Evolutionary conservation across 2,888 invertebrate genomes (phyloP).

Genomic region (Nowickia ferox): DNA sequence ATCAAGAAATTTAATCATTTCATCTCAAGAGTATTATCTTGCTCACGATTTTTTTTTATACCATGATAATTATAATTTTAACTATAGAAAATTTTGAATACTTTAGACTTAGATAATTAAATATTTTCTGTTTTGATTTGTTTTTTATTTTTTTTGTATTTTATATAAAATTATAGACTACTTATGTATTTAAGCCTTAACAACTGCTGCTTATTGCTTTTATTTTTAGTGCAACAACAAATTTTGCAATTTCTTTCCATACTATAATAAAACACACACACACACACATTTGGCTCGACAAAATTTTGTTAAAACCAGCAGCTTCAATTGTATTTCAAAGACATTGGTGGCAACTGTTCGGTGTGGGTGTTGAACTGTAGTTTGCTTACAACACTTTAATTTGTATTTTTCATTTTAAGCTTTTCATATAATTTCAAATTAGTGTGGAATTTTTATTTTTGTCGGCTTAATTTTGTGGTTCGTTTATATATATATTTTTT

Average conservation of each 20-base stretch:
- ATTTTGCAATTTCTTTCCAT: conserved; percentile 10
- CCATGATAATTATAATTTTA: too few relatives aligned
- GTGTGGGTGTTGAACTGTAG: conserved; percentile 58
- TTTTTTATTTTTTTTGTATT: too few relatives aligned
- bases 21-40: too few relatives aligned
- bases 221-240: neutral
- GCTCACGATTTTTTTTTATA: too few relatives aligned
- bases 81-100: too few relatives aligned
- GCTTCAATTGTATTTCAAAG: conserved; percentile 27
- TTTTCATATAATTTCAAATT: conserved; percentile 57
- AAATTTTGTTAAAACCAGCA: conserved; percentile 36
- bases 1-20: too few relatives aligned
- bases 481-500: conserved; percentile 14
- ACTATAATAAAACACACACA: neutral
- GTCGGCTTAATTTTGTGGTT: conserved; percentile 41
- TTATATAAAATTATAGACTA: neutral
- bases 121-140: too few relatives aligned
- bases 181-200: too few relatives aligned
- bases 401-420: conserved; percentile 21
- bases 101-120: too few relatives aligned
- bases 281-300: neutral
- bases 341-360: neutral
- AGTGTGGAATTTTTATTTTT: conserved; percentile 59
- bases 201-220: neutral
- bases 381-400: conserved; percentile 54